Evolutionary conservation across 2,113 vertebrate genomes (phyloP).

Genomic region (Ophiodon elongatus): DNA sequence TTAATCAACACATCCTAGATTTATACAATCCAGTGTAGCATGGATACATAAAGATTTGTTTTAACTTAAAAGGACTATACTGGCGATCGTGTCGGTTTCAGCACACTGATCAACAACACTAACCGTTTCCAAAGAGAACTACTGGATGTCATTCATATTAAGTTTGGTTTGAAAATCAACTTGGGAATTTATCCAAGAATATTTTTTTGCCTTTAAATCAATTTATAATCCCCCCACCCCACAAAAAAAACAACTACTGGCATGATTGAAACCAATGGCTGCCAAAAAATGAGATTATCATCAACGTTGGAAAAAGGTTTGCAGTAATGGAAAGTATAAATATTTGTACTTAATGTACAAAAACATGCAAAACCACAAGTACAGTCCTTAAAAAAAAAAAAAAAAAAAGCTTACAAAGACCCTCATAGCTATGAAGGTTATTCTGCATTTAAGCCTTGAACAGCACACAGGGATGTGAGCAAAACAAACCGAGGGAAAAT

Average conservation of each 20-base stretch:
- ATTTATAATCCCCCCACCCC: not conserved
- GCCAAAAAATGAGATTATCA: not conserved
- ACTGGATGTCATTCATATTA: not conserved
- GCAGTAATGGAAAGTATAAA: not conserved
- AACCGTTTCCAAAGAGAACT: not conserved
- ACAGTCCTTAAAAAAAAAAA: conserved; percentile 17
- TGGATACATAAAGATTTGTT: conserved; percentile 16
- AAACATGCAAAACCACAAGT: conserved; percentile 43
- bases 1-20: conserved; percentile 56
- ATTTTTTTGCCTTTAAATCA: not conserved
- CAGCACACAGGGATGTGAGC: conserved; percentile 55
- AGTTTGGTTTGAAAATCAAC: not conserved
- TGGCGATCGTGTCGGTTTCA: conserved; percentile 30
- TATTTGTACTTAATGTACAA: conserved; percentile 32
- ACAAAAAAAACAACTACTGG: not conserved
- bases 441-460: conserved; percentile 27
- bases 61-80: conserved; percentile 31
- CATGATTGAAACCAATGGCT: conserved; percentile 5
- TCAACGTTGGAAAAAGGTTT: not conserved
- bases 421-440: conserved; percentile 20
- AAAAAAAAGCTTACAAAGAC: conserved; percentile 26
- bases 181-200: not conserved
- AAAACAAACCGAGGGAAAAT: conserved; percentile 41
- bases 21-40: conserved; percentile 67
- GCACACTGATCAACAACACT: conserved; percentile 31